phyloP scores from a whole-genome alignment of 1,140 invertebrate species.

The Apocrypta bakeri region DNA sequence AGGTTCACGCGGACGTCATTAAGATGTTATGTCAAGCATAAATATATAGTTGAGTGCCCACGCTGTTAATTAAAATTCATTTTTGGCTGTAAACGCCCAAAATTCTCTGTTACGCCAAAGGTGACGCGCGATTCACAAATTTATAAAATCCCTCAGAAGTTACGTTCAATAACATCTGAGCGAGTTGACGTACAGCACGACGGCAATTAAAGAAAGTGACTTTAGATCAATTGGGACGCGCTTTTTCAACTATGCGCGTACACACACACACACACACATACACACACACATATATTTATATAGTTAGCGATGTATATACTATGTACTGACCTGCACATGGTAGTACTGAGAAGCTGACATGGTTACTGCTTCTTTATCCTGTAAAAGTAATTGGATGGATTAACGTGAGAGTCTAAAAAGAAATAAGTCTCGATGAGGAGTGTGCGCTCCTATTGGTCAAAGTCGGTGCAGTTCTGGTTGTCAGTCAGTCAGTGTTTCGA shows the following conservation, averaged over 20 bases:
- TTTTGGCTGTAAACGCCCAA: neutral
- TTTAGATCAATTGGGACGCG: neutral
- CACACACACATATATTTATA: neutral
- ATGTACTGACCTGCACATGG: conserved; percentile 61
- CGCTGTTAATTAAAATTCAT: neutral
- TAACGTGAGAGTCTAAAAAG: neutral
- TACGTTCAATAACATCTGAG: neutral
- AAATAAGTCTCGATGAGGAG: neutral
- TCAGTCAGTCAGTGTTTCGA: neutral
- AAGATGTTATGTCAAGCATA: neutral
- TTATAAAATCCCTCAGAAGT: neutral
- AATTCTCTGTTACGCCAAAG: neutral
- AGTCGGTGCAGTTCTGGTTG: neutral
- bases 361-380: conserved; percentile 33
- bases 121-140: neutral
- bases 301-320: neutral
- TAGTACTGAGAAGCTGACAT: conserved; percentile 64
- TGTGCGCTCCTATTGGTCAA: neutral
- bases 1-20: neutral
- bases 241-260: neutral
- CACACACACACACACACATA: neutral
- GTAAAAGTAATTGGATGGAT: conserved; percentile 38
- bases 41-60: neutral
- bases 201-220: too few species aligned
- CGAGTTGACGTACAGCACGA: too few species aligned